Evolutionary conservation across 2,888 invertebrate species (phyloP).

Genomic region (Drosophila barbarae): DNA sequence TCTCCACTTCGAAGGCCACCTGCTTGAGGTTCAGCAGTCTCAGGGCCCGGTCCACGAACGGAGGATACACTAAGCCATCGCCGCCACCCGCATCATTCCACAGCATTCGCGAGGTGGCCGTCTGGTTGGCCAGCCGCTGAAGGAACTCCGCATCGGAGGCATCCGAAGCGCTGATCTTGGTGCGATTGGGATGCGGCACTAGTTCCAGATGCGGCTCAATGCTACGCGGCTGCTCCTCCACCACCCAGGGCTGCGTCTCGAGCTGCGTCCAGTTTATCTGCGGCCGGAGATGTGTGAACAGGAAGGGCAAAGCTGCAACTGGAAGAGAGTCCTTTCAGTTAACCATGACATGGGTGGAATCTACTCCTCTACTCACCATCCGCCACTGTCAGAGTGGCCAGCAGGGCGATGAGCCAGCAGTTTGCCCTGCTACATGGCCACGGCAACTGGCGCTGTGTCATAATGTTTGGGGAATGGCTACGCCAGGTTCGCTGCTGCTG

Average conservation of each 20-base stretch:
- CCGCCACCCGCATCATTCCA: constrained; percentile 85
- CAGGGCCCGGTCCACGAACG: constrained; percentile 90
- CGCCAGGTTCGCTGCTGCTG: constrained; percentile 18
- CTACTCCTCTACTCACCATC: constrained; percentile 53
- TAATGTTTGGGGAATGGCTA: constrained; percentile 42
- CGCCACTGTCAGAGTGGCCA: constrained; percentile 36
- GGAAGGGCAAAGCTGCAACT: constrained; percentile 74
- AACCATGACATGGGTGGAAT: neutral
- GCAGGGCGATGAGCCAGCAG: constrained; percentile 66
- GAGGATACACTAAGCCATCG: constrained; percentile 86
- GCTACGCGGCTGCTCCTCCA: constrained; percentile 77
- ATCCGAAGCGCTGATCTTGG: constrained; percentile 62
- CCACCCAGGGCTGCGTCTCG: constrained; percentile 75
- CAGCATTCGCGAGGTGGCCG: constrained; percentile 81
- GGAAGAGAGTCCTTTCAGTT: neutral
- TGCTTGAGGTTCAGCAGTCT: constrained; percentile 91
- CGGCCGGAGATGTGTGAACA: constrained; percentile 64
- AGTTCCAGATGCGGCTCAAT: constrained; percentile 77
- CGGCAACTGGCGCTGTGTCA: constrained; percentile 49
- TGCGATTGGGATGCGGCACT: constrained; percentile 71
- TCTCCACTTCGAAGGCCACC: constrained; percentile 92
- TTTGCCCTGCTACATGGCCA: constrained; percentile 42
- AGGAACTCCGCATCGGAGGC: constrained; percentile 76
- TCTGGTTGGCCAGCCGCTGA: constrained; percentile 68
- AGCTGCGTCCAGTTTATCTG: constrained; percentile 77